phyloP scores from a whole-genome alignment of 2,888 invertebrate species.

The Pyralis farinalis region DNA sequence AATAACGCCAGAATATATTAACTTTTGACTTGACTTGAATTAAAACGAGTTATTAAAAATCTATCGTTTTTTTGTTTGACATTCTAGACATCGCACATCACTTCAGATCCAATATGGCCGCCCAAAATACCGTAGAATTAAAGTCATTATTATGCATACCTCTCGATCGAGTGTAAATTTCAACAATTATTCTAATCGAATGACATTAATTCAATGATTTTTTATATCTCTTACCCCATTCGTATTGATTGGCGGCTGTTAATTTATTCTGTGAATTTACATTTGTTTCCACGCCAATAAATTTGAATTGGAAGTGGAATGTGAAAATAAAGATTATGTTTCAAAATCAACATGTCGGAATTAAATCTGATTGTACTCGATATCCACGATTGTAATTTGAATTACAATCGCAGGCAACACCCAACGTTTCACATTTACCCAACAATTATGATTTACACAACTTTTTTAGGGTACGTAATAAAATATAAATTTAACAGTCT shows the following conservation, averaged over 20 bases:
- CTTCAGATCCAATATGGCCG: background rate
- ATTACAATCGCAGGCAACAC: too few species aligned
- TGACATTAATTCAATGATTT: background rate
- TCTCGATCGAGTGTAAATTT: background rate
- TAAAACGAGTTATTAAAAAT: too few species aligned
- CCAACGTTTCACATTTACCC: too few species aligned
- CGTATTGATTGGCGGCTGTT: constrained; percentile 1
- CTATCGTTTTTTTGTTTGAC: too few species aligned
- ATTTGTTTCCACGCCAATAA: background rate
- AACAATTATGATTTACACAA: too few species aligned
- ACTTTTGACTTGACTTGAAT: too few species aligned
- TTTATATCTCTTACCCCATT: background rate
- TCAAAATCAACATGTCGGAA: background rate
- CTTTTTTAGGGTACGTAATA: too few species aligned
- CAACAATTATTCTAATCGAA: constrained; percentile 1
- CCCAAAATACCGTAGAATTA: background rate
- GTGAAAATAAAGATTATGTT: background rate
- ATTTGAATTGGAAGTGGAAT: background rate
- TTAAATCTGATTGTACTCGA: background rate
- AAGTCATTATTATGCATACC: background rate
- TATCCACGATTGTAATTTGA: background rate
- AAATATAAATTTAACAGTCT: too few species aligned
- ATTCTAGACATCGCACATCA: too few species aligned
- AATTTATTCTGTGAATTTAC: constrained; percentile 1
- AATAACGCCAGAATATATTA: too few species aligned